Conservation (phyloP, 2,113 vertebrate species). For the Urocynchramus pylzowi region DNA sequence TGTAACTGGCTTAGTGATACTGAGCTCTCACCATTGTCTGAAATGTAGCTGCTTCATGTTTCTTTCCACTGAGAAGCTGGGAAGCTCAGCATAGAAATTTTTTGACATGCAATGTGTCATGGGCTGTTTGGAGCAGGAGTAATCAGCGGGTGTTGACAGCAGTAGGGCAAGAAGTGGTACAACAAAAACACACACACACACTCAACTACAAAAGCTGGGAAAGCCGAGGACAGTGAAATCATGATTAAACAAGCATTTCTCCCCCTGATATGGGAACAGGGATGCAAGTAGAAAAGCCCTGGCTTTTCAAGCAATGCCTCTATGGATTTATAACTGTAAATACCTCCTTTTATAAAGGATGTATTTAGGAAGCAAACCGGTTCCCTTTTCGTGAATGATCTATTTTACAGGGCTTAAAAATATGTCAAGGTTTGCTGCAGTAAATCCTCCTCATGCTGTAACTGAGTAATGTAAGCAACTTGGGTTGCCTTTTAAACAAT, state of each 20-base stretch:
- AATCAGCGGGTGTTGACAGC: background rate
- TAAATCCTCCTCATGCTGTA: conserved; percentile 60
- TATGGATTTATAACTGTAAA: conserved; percentile 25
- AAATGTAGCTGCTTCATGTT: background rate
- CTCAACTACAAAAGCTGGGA: background rate
- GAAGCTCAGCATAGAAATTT: background rate
- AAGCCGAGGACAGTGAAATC: background rate
- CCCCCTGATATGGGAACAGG: background rate
- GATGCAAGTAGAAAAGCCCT: background rate
- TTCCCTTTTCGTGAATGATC: conserved; percentile 48
- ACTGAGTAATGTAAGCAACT: conserved; percentile 65
- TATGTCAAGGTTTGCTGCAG: conserved; percentile 53
- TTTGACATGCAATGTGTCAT: background rate
- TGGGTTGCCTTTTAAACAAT: conserved; percentile 65
- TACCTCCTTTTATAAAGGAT: background rate
- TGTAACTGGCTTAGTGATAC: background rate
- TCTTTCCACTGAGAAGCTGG: background rate
- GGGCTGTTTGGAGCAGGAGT: background rate
- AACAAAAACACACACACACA: conserved; percentile 12
- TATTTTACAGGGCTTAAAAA: conserved; percentile 64
- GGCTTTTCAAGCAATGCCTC: background rate
- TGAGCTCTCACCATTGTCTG: background rate
- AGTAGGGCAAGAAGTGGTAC: background rate
- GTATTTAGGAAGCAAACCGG: conserved; percentile 43
- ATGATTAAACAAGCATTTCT: background rate